phyloP scores from a whole-genome alignment of 2,888 invertebrate genomes.

The Drosophila cyrtoloma region DNA sequence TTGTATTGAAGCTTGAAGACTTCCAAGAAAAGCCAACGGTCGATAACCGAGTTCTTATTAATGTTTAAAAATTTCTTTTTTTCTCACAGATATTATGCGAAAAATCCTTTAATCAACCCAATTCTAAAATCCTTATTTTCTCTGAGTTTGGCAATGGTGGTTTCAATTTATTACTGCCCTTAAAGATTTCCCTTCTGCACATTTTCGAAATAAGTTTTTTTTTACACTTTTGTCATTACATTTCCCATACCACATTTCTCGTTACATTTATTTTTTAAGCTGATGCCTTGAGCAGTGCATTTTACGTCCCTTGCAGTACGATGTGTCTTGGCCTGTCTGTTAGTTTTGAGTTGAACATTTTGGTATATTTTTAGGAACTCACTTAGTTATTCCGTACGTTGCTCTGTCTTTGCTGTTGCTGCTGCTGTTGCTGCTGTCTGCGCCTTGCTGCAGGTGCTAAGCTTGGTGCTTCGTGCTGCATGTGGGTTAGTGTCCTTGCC shows the following conservation, averaged over 20 bases:
- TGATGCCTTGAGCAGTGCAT: slow-evolving; percentile 34
- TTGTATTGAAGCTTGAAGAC: neutral
- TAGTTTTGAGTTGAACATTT: slow-evolving; percentile 29
- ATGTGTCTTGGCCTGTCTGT: slow-evolving; percentile 31
- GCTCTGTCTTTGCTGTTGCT: slow-evolving; percentile 49
- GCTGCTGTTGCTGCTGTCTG: slow-evolving; percentile 42
- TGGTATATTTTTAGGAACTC: slow-evolving; percentile 42
- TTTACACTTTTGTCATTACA: neutral
- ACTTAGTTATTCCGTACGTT: slow-evolving; percentile 71
- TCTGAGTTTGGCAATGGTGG: neutral
- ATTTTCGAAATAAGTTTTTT: neutral
- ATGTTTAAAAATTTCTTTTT: neutral
- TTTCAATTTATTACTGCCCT: neutral
- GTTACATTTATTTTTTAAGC: neutral
- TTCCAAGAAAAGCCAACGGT: neutral
- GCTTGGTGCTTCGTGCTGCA: slow-evolving; percentile 53
- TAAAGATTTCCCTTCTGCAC: neutral
- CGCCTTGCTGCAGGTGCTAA: slow-evolving; percentile 69
- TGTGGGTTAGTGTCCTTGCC: slow-evolving; percentile 59
- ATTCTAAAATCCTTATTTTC: neutral
- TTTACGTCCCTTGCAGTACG: slow-evolving; percentile 30
- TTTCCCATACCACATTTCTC: neutral
- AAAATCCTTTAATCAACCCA: neutral
- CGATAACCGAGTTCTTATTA: neutral
- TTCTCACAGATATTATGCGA: neutral